Evolutionary conservation across 2,888 invertebrate species (phyloP), one percentile per base, ranked within the genome.

Genomic region (Meloe dianella): DNA sequence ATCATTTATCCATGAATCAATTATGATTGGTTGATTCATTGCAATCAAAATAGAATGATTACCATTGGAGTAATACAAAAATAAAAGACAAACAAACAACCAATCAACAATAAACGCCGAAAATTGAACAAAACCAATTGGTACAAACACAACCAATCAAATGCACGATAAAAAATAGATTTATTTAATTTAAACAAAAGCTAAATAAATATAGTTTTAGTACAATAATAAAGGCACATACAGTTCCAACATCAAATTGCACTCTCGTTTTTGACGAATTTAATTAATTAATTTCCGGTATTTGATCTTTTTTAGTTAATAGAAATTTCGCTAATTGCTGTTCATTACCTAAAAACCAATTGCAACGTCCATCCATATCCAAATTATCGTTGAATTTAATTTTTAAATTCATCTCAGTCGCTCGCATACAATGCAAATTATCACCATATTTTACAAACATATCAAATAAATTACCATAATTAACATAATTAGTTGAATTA

Each of bases 361-460:
- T 86, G 70, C 81, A 81, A 65, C 78, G 76, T 56, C 76, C 74
- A 61, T 73, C 74, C 78, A 57, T 78, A 57, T 82, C 77, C 27
- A 73, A 78, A 58, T 78, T 78, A 57, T 78, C 78, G 67, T 86
- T 85, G 71, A 83, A 83, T 66, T 84, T 79, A 38, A 91, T 84
- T 76, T 89, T 88, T 51, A 95, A 84, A 72, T 90, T 90, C 59
- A 95, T 94, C 80, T 96, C 96, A 8, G 92, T 91, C 29, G 92
- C 93, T 63, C 94, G 87, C 80, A 95, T 86, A 57, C 91, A 87
- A 82, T 93, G 94, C 63, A 93, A 81, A 65, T 89, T 85, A 30
- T 84, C 79, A 72, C 88, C 86, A 61, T 88, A 86, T 51, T 87
- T 85, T 9, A 92, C 84, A 77, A 94, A 93, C 87, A 94, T 88